Evolutionary conservation across 2,113 vertebrate genomes (phyloP), one percentile per base, ranked within the genome.

Genomic region (Clarias batrachus): DNA sequence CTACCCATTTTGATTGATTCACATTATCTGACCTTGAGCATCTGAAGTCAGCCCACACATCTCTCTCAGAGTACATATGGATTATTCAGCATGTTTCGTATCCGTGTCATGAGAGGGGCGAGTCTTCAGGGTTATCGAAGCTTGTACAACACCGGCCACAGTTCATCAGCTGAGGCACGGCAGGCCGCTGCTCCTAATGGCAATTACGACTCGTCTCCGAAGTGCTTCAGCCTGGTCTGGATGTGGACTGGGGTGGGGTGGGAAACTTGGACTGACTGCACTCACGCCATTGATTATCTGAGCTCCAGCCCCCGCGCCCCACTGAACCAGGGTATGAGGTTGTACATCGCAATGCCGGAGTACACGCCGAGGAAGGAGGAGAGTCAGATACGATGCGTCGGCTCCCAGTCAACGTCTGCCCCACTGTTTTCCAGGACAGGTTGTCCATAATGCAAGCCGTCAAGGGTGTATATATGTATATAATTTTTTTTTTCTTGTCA

Each of bases 101-200:
- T 10, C 63, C 25, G 59, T 16, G 57, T 54, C 84, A 41, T 66
- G 57, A 63, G 60, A 85, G 25, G 78, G 16, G 37, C 52, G 59
- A 80, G 81, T 33, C 37, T 81, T 70, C 83, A 37, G 87, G 80
- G 79, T 85, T 88, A 83, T 85, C 89, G 83, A 52, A 25, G 83
- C 79, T 82, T 88, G 85, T 87, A 85, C 79, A 88, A 80, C 52
- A 52, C 82, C 33, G 63, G 63, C 89, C 48, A 87, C 77, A 80
- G 85, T 90, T 88, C 62, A 88, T 88, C 82, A 87, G 41, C 54
- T 37, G 57, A 80, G 60, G 13, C 60, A 30, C 70, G 41, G 84
- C 59, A 37, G 87, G 70, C 60, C 70, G 25, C 65, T 70, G 57
- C 63, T 74, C 23, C 81, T 90, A 90, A 90, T 87, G 65, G 85